phyloP scores from a whole-genome alignment of 2,797 vertebrate genomes.

The Masticophis lateralis region DNA sequence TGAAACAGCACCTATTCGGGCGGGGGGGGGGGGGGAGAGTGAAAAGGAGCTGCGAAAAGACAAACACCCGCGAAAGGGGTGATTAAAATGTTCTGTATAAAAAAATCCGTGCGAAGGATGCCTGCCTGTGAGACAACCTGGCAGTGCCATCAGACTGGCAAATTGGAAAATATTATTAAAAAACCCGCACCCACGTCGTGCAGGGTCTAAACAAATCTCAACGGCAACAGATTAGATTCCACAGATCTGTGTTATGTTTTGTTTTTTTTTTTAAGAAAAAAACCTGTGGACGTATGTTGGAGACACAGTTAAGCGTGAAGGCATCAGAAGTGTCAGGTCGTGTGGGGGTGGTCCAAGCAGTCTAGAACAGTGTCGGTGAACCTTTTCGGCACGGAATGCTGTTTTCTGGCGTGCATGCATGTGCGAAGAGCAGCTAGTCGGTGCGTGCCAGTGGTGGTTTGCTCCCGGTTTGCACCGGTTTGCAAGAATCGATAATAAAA shows the following conservation, averaged over 20 bases:
- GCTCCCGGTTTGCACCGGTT: too few relatives aligned
- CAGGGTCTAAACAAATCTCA: neutral
- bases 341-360: too few relatives aligned
- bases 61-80: neutral
- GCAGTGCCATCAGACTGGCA: too few relatives aligned
- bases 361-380: too few relatives aligned
- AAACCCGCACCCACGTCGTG: neutral
- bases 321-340: too few relatives aligned
- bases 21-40: accelerated
- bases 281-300: neutral
- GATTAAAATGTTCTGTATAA: neutral
- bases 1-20: neutral
- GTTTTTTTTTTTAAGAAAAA: too few relatives aligned
- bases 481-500: too few relatives aligned
- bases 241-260: neutral
- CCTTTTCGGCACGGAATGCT: too few relatives aligned
- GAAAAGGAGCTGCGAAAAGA: neutral
- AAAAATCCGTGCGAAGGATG: neutral
- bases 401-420: too few relatives aligned
- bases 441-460: too few relatives aligned
- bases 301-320: too few relatives aligned
- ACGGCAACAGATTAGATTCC: neutral
- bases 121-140: neutral
- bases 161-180: neutral
- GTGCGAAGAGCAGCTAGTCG: too few relatives aligned